Evolutionary conservation across 2,797 vertebrate species (phyloP), one percentile per base, ranked within the genome.

Genomic region (Ctenochaetus hawaiiensis): DNA sequence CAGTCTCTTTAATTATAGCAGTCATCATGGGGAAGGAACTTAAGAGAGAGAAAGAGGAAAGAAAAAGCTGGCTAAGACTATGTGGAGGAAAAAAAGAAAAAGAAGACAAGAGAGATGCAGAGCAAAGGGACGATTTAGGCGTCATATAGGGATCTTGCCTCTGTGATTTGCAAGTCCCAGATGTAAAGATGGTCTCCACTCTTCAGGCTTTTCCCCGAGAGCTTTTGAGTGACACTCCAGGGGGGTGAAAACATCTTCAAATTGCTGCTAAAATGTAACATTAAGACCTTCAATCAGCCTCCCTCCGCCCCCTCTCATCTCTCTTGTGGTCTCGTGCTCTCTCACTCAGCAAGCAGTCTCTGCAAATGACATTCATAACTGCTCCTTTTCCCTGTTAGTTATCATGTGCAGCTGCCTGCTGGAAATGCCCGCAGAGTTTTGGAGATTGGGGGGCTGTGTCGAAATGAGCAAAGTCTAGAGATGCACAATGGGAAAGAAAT

Each of bases 201-300:
- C 17, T 1, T 1, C 48, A 73, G 57, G 58, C 53, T 56, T 74
- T 69, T 63, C 81, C 80, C 54, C 11, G 63, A 75, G 82, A 72
- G 71, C 70, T 53, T 72, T 78, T 89, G 81, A 92, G 87, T 87
- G 87, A 81, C 84, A 77, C 81, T 77, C 66, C 47, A 44, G 62
- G 85, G 80, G 79, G 87, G 57, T 53, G 51, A 76, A 78, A 75
- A 85, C 82, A 77, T 89, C 86, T 86, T 85, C 78, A 93, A 93
- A 94, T 92, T 87, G 89, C 90, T 86, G 89, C 90, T 94, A 92
- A 91, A 94, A 93, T 82, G 90, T 89, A 91, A 90, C 92, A 91
- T 94, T 93, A 92, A 88, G 91, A 89, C 78, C 81, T 83, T 76
- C 57, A 89, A 84, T 91, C 86, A 67, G 58, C 74, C 72, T 54